Conservation (phyloP, 2,888 invertebrate genomes). For the Chloroclysta siterata region DNA sequence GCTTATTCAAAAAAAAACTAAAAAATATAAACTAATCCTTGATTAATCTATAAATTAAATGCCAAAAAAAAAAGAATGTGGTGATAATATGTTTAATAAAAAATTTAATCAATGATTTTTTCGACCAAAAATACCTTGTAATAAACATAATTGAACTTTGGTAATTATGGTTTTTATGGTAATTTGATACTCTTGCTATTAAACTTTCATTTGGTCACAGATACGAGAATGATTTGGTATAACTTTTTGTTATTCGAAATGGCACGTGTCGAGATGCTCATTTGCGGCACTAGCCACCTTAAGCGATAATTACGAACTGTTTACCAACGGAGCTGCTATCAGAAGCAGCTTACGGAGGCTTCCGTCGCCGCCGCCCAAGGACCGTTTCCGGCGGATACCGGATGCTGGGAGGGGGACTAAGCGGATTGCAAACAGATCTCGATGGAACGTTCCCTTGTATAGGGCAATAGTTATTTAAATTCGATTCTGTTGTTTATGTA, state of each 20-base stretch:
- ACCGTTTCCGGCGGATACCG: conserved; percentile 66
- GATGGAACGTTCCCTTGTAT: conserved; percentile 47
- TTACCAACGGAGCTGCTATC: conserved; percentile 52
- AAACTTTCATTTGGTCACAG: no score
- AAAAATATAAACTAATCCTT: no score
- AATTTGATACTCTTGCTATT: no score
- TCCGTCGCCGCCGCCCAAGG: conserved; percentile 60
- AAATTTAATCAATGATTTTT: no score
- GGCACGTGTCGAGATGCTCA: neutral
- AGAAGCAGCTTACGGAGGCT: conserved; percentile 60
- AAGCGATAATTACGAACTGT: conserved; percentile 56
- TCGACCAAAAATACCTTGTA: no score
- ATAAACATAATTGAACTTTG: no score
- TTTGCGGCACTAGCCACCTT: neutral
- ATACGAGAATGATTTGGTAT: no score
- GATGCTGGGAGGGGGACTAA: conserved; percentile 51
- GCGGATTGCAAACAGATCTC: conserved; percentile 58
- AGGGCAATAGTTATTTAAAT: conserved; percentile 46
- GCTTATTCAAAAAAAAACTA: no score
- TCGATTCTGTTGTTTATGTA: conserved; percentile 20
- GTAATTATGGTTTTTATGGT: no score
- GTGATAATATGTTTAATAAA: no score
- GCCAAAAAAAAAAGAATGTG: no score
- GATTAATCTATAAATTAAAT: no score
- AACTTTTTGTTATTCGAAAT: neutral